phyloP scores from a whole-genome alignment of 2,113 vertebrate genomes.

The Gymnorhina tibicen region DNA sequence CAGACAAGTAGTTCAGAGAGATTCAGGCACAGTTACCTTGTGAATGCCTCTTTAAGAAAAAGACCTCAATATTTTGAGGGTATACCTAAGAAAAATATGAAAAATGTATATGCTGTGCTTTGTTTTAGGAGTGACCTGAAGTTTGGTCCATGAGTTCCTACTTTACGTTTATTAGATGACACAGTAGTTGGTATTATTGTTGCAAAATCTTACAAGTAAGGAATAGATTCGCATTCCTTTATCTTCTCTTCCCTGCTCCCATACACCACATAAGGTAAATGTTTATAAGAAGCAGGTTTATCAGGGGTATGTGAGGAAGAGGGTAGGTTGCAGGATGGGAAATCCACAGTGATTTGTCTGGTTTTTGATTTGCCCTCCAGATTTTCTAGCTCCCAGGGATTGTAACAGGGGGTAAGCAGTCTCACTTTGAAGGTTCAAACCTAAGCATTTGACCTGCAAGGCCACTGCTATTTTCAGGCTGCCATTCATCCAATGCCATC shows the following conservation, averaged over 20 bases:
- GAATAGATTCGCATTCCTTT: not conserved
- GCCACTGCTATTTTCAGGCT: not conserved
- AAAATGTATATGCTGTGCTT: not conserved
- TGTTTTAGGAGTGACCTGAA: not conserved
- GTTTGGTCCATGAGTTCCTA: not conserved
- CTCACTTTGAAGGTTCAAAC: not conserved
- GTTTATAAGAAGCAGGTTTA: not conserved
- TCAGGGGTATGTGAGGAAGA: accelerated
- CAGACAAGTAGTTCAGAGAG: not conserved
- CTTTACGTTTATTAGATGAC: not conserved
- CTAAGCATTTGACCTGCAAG: not conserved
- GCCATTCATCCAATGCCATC: not conserved
- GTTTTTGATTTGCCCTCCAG: not conserved
- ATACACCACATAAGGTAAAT: not conserved
- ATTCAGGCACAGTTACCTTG: not conserved
- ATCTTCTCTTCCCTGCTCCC: not conserved
- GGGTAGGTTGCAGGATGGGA: not conserved
- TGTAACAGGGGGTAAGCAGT: not conserved
- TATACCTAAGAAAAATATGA: not conserved
- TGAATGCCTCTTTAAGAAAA: not conserved
- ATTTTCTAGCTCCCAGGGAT: not conserved
- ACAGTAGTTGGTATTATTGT: not conserved
- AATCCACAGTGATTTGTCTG: not conserved
- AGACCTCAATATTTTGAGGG: not conserved
- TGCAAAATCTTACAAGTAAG: not conserved